Conservation (phyloP, 2,113 vertebrate species). For the Planiliza haematocheilus region DNA sequence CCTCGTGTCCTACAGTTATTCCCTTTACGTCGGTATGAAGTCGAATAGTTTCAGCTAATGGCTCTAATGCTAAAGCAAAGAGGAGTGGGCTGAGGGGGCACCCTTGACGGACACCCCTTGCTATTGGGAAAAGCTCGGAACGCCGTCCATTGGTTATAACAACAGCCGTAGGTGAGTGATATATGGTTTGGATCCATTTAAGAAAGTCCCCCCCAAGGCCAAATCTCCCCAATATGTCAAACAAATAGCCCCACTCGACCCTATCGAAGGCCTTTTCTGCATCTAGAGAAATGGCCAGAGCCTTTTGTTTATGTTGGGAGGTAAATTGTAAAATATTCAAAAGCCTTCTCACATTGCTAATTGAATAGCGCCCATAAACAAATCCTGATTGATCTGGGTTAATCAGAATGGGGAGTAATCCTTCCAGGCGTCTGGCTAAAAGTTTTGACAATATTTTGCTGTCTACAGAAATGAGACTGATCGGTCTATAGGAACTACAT, state of each 20-base stretch:
- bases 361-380: neutral
- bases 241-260: neutral
- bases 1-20: no score
- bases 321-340: neutral
- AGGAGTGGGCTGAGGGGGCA: no score
- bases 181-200: conserved; percentile 10
- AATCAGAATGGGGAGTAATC: neutral
- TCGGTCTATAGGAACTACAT: no score
- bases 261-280: neutral
- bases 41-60: no score
- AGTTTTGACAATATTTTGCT: neutral
- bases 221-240: neutral
- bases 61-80: no score
- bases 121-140: neutral
- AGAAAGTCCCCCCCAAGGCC: neutral
- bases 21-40: no score
- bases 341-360: neutral
- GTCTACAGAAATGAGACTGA: neutral
- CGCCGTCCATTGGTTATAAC: neutral
- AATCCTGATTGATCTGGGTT: conserved; percentile 8
- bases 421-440: neutral
- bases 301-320: neutral
- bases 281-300: neutral
- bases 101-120: no score
- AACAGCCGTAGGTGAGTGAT: neutral